Evolutionary conservation across 1,140 invertebrate species (phyloP).

Genomic region (Eriosoma lanigerum): DNA sequence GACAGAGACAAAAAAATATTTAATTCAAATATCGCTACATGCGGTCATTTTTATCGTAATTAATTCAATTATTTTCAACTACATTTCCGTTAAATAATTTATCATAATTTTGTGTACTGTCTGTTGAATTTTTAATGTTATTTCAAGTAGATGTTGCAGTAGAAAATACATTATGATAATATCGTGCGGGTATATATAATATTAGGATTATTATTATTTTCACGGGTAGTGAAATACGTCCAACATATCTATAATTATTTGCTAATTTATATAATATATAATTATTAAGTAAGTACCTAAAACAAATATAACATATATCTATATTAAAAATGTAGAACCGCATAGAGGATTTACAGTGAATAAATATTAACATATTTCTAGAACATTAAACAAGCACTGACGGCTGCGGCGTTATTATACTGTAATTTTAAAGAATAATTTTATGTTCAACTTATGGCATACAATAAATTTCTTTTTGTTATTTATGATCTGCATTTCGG

Average conservation of each 20-base stretch:
- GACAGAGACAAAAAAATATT: background rate
- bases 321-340: no score
- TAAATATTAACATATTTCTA: slow-evolving; percentile 16
- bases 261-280: background rate
- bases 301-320: no score
- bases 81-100: background rate
- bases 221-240: background rate
- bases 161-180: background rate
- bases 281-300: background rate
- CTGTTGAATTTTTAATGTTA: background rate
- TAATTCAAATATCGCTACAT: background rate
- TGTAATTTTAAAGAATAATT: background rate
- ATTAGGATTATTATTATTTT: background rate
- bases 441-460: background rate
- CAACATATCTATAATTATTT: background rate
- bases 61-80: background rate
- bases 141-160: background rate
- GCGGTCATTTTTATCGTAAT: background rate
- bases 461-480: slow-evolving; percentile 6
- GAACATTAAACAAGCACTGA: slow-evolving; percentile 16
- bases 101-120: background rate
- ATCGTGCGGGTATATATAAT: background rate
- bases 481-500: background rate
- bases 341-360: background rate
- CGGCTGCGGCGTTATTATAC: background rate